A percentile compares a stretch with the other conserved stretches of the same genome.
Conservation (phyloP, 2,113 vertebrate species). For the Corythornis cristatus region DNA sequence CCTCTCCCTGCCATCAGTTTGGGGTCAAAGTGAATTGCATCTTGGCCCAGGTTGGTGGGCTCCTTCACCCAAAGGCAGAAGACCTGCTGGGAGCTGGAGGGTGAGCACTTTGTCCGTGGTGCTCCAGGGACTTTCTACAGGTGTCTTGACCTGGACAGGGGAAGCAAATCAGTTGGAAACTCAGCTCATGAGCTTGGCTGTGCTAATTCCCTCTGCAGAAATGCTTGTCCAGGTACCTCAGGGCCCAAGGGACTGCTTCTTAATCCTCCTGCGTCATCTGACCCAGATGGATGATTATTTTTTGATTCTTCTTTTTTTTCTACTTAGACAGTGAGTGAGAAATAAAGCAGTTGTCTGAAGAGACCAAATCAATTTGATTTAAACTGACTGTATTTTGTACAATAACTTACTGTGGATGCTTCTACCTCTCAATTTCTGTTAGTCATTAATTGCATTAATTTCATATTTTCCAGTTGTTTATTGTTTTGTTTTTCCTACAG, state of each 20-base stretch:
- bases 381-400: neutral
- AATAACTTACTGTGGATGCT: neutral
- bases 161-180: neutral
- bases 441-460: neutral
- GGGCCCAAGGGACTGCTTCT: neutral
- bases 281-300: neutral
- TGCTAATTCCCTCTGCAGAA: neutral
- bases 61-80: neutral
- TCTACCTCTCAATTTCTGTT: neutral
- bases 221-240: neutral
- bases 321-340: neutral
- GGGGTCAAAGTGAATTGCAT: neutral
- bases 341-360: neutral
- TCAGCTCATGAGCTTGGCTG: neutral
- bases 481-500: neutral
- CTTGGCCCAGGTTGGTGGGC: neutral
- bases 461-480: neutral
- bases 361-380: neutral
- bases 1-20: neutral
- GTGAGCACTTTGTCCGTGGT: rapidly evolving
- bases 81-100: rapidly evolving
- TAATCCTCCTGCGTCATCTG: neutral
- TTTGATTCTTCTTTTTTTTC: neutral
- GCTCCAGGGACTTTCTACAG: neutral
- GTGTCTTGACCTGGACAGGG: neutral